A percentile compares a stretch with the other conserved stretches of the same genome.
Conservation (phyloP, 2,888 invertebrate species). For the Eupithecia insigniata region DNA sequence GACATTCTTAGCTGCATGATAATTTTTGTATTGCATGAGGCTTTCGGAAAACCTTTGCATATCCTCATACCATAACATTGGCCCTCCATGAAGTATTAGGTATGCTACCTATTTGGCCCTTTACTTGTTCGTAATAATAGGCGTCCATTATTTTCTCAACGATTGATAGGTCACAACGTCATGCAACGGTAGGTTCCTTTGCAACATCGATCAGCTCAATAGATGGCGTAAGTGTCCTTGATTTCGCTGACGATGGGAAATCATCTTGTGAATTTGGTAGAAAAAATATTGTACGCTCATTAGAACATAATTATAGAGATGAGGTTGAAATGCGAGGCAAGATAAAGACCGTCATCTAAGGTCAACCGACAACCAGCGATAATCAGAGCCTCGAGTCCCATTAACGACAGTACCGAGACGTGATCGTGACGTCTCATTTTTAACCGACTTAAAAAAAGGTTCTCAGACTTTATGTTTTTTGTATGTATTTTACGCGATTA, state of each 20-base stretch:
- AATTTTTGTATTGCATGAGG: background rate
- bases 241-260: slow-evolving; percentile 26
- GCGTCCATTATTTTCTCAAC: slow-evolving; percentile 22
- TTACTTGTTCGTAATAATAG: slow-evolving; percentile 22
- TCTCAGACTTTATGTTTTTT: no score
- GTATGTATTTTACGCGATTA: no score
- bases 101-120: slow-evolving; percentile 1
- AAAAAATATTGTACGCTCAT: slow-evolving; percentile 19
- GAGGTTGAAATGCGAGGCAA: background rate
- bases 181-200: slow-evolving; percentile 30
- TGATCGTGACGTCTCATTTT: no score
- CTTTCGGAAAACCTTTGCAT: background rate
- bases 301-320: slow-evolving; percentile 13
- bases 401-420: no score
- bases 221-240: slow-evolving; percentile 28
- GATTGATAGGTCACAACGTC: slow-evolving; percentile 29
- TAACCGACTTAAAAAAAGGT: no score
- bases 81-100: no score
- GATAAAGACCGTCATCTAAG: background rate
- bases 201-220: slow-evolving; percentile 25
- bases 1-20: slow-evolving; percentile 16
- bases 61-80: background rate
- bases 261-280: slow-evolving; percentile 14
- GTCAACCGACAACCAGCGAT: background rate
- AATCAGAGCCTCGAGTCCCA: no score